phyloP scores from a whole-genome alignment of 2,113 vertebrate species.

The Barnardius zonarius region DNA sequence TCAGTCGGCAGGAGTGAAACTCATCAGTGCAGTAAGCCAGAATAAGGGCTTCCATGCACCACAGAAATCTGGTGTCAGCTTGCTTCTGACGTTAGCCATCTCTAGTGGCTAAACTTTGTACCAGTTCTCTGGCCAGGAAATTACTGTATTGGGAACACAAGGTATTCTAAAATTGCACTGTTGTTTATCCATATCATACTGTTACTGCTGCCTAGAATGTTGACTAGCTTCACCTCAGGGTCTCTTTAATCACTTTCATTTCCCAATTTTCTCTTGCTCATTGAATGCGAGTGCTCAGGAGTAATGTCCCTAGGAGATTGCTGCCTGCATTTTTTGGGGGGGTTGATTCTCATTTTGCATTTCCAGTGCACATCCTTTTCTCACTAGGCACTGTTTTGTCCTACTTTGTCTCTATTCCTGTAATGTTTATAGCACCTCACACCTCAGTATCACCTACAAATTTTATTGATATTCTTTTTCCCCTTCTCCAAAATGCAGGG shows the following conservation, averaged over 20 bases:
- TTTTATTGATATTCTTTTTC: not conserved
- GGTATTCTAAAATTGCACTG: not conserved
- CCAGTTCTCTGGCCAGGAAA: not conserved
- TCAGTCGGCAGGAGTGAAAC: not conserved
- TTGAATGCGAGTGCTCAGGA: not conserved
- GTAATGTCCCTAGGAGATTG: not conserved
- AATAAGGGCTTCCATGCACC: not conserved
- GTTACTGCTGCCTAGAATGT: not conserved
- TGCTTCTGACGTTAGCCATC: not conserved
- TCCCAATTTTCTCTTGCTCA: not conserved
- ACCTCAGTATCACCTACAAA: slow-evolving; percentile 4
- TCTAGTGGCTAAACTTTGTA: not conserved
- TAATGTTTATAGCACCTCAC: slow-evolving; percentile 2
- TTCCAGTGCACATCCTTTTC: not conserved
- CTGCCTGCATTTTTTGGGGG: not conserved
- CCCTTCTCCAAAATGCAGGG: not conserved
- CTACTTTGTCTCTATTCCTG: not conserved
- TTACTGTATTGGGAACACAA: no score
- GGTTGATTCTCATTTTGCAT: slow-evolving; percentile 21
- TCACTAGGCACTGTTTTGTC: not conserved
- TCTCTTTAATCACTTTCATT: slow-evolving; percentile 15
- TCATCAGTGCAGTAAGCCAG: not conserved
- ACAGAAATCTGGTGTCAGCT: not conserved
- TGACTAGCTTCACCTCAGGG: not conserved
- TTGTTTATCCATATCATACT: not conserved